Evolutionary conservation across 1,140 invertebrate species (phyloP), one percentile per base, ranked within the genome.

Genomic region (Drosophila kikkawai): DNA sequence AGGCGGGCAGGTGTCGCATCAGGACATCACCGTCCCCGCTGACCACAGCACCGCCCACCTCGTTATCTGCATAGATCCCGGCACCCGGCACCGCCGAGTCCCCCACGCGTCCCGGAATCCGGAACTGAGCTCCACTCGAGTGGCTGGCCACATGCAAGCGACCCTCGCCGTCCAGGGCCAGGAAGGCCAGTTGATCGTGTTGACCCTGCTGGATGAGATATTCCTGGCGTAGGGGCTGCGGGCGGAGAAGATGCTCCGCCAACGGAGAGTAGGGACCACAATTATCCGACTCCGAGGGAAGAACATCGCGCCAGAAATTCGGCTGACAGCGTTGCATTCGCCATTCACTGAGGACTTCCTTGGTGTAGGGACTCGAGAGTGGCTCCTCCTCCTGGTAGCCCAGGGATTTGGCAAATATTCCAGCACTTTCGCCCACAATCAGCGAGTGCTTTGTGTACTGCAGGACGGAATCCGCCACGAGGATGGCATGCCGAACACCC

Each of bases 31-130:
- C 75, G 29, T 77, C 75, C 3, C 75, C 75, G 42, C 53, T 67
- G 60, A 41, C 75, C 41, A 77, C 34, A 2, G 74, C 74, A 0
- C 37, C 73, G 0, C 73, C 73, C 42, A 76, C 73, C 12, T 74
- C 39, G 12, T 76, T 75, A 36, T 77, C 75, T 13, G 70, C 75
- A 26, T 77, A 77, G n/a, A 75, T 75, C 0, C 69, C 70, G 12
- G 75, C 70, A 15, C 75, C 74, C 5, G 74, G 74, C n/a, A 76
- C 74, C 5, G 70, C 70, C 1, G 70, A n/a, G 13, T 76, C 74
- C 3, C 74, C 74, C 3, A 58, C 74, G 0, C 74, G 39, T 4
- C 74, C 74, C 2, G 70, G 42, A 1, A 75, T 45, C 7, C 75
- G 61, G n/a, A 77, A 77, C 7, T 8, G 53, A 3, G 55, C 45